Conservation (phyloP, 1,140 invertebrate species). For the Lepidurus couesii region DNA sequence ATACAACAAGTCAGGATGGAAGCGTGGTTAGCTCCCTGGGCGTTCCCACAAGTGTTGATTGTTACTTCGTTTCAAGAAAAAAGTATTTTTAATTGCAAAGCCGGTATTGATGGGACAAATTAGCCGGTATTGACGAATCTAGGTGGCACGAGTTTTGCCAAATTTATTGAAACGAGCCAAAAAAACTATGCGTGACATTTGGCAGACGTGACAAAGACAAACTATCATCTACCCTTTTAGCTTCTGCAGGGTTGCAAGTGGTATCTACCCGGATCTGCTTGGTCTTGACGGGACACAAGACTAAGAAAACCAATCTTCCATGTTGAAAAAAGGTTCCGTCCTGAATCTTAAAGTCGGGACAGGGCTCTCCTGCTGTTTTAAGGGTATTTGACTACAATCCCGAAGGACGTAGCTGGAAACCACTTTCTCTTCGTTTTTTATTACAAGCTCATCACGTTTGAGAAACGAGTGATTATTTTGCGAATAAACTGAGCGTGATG, state of each 20-base stretch:
- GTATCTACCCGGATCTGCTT: not conserved
- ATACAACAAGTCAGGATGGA: no score
- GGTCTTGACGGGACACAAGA: not conserved
- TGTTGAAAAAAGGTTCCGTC: not conserved
- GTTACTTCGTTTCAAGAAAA: no score
- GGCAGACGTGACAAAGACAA: not conserved
- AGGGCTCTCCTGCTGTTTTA: not conserved
- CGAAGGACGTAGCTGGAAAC: not conserved
- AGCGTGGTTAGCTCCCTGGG: no score
- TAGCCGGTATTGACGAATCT: no score
- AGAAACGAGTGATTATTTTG: conserved; percentile 17
- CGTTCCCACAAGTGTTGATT: no score
- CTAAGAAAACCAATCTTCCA: not conserved
- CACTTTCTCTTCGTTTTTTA: conserved; percentile 10
- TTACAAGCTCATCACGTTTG: not conserved
- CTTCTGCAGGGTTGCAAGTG: not conserved
- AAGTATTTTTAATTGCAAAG: no score
- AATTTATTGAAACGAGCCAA: not conserved
- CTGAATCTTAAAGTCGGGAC: not conserved
- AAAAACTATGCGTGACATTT: no score
- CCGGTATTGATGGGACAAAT: no score
- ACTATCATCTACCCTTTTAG: not conserved
- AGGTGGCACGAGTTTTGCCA: not conserved
- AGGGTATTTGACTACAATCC: not conserved
- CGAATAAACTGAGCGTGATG: conserved; percentile 23